Evolutionary conservation across 2,797 vertebrate genomes (phyloP).

Genomic region (Aeoliscus strigatus): DNA sequence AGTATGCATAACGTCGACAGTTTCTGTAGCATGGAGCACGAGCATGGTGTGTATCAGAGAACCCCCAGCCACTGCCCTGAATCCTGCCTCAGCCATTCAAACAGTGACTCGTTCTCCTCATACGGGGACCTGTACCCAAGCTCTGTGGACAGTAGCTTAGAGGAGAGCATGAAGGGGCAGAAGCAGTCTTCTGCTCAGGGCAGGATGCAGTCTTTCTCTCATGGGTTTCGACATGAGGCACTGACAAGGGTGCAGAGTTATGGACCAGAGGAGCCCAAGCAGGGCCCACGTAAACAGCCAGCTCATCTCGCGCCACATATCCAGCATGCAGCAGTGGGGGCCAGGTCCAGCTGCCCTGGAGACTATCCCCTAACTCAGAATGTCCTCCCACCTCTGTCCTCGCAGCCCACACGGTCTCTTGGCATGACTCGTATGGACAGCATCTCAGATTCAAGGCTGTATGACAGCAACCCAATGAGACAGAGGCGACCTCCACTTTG

Average conservation of each 20-base stretch:
- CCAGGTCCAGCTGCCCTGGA: constrained; percentile 86
- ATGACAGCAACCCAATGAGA: constrained; percentile 77
- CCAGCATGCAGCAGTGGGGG: constrained; percentile 76
- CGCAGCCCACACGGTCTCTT: constrained; percentile 80
- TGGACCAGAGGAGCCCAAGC: too few relatives aligned
- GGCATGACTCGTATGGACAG: constrained; percentile 84
- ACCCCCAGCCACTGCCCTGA: constrained; percentile 89
- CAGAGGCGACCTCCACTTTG: too few relatives aligned
- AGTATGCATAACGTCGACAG: constrained; percentile 90
- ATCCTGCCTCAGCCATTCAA: constrained; percentile 90
- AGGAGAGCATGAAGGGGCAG: constrained; percentile 87
- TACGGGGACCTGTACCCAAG: constrained; percentile 91
- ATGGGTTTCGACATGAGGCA: constrained; percentile 91
- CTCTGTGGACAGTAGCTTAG: constrained; percentile 86
- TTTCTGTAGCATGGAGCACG: constrained; percentile 91
- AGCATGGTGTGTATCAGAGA: constrained; percentile 84
- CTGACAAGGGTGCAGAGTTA: constrained; percentile 86
- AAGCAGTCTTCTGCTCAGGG: constrained; percentile 80
- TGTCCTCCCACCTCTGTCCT: constrained; percentile 66
- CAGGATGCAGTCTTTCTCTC: constrained; percentile 88
- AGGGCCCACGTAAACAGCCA: constrained; percentile 82
- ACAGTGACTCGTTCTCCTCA: constrained; percentile 92
- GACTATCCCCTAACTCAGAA: constrained; percentile 80
- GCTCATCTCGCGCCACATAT: constrained; percentile 81
- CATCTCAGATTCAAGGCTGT: constrained; percentile 85